Base-by-base conservation (phyloP, 2,888 invertebrate species). In the Synanthedon vespiformis region DNA sequence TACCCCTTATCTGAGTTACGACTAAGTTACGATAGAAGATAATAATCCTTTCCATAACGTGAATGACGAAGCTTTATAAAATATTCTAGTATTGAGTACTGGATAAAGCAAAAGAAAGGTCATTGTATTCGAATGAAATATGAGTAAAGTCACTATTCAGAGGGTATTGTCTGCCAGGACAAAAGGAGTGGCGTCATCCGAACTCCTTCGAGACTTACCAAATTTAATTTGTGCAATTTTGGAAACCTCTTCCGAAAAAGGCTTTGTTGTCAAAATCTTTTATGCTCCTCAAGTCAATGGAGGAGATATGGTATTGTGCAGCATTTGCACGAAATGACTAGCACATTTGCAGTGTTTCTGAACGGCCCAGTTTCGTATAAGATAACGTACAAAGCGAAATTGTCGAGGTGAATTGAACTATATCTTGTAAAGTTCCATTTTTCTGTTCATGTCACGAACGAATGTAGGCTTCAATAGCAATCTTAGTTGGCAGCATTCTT, bases 141-240 rank as follows among this genome's bases (percentile, higher is more conserved):
- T 80, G 77, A 77, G 74, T 71, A 68, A 72, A 73, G 72, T 71
- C 67, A 72, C 69, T 71, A 67, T 73, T 72, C 63, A 68, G 61
- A 55, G 58, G 61, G 69, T 63, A 78, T 82, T 80, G 82, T 83
- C 68, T 75, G 77, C 58, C 57, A 63, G 64, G 64, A 77, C 73
- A 79, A 80, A 77, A 74, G 66, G 65, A 63, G 57, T 52, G 67
- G 63, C 64, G 70, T 63, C 66, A 61, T 60, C 68, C 67, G 62
- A 74, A 74, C 74, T 75, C 72, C 70, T 73, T 70, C 66, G 64
- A 71, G 74, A 75, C 34, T 34, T 72, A 76, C 73, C 74, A 75
- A 79, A 78, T 77, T 79, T 73, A 80, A 81, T 82, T 82, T 80
- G 70, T 76, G 71, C 73, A 74, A 77, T 74, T 81, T 72, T 66